Base-by-base conservation (phyloP, 2,113 vertebrate species). In the Takifugu flavidus region DNA sequence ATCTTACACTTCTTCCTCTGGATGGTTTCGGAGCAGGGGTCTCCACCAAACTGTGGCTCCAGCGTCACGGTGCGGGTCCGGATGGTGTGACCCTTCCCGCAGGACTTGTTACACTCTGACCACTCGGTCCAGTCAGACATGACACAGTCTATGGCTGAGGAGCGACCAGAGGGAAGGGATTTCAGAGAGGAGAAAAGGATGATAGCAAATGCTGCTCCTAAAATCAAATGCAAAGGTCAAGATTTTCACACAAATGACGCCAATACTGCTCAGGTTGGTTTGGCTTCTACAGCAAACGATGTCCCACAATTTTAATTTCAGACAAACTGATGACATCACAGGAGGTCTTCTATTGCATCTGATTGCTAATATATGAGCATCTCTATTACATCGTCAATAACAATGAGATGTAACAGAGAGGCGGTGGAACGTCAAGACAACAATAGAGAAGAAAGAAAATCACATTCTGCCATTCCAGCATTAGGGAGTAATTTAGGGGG, bases 101-200 rank as follows among this genome's bases (percentile, higher is more conserved):
- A 99, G 0, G 97, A 98, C 71, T 97, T 99, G 56, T 96, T 99
- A 78, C 97, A 99, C 81, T 98, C 95, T 0, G 96, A 96, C 97
- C 97, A 99, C 51, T 96, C 94, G 0, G 94, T 93, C 97, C 97
- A 99, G 65, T 96, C 95, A 0, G 93, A 93, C 78, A 98, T 89
- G 73, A 93, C 78, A 53, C 97, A 99, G 88, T 96, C 90, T 1
- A 93, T 95, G 25, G 97, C 97, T 99, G 74, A 49, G 57, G 45
- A 67, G 26, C 3, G 65, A n/a, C 59, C 34, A 59, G 56, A 26
- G 7, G 25, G 1, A 67, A 0, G 59, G 26, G 31, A 53, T 39
- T 39, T 39, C 34, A 39, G 34, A 39, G 34, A 39, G 7, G 4
- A 39, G 34, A 10, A 39, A 10, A 8, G 20, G 20, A 20, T 20